Evolutionary conservation across 2,797 vertebrate genomes (phyloP), one percentile per base, ranked within the genome.

Genomic region (Tiaroga cobitis): DNA sequence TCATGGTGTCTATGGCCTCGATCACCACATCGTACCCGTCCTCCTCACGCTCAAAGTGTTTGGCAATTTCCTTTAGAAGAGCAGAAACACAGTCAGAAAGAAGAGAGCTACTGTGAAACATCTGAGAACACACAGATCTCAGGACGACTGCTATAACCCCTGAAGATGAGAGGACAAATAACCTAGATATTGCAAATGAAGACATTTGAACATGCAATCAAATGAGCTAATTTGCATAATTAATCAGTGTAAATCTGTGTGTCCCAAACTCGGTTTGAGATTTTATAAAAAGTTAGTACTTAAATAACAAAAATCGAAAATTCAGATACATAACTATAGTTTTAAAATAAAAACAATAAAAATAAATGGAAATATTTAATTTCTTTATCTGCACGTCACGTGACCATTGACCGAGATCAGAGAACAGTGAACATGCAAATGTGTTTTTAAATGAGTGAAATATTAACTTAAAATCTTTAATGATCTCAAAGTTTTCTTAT

Each of bases 1-100:
- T 99, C 98, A 99, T 99, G 91, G 97, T 99, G 93, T 97, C 95
- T 0, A 99, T 99, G 84, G 98, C 98, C 77, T 99, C 97, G 87
- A 97, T 96, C 87, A 99, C 93, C 81, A 99, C 95, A 76, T 99
- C 98, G 0, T 96, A 97, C 85, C 98, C 98, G 0, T 96, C 96
- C 81, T 97, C 96, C 0, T 96, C 95, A 5, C 95, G 93, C 88
- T 97, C 96, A 11, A 96, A 99, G 93, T 99, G 97, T 85, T 96
- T 98, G 21, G 96, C 97, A 0, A 99, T 99, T 95, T 99, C 98
- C 98, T 99, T 89, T 34, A 85, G 11, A 63, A 51, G 10, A 54
- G 61, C 37, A 67, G n/a, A 81, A 37, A 68, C 26, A 51, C 6
- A 51, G 8, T 74, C 41, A 68, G 56, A 81, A 4, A 46, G 72